Evolutionary conservation across 92 coral and sea anemone genomes (phyloP), one percentile per base, ranked within the genome.

Genomic region (Porites cylindrica): DNA sequence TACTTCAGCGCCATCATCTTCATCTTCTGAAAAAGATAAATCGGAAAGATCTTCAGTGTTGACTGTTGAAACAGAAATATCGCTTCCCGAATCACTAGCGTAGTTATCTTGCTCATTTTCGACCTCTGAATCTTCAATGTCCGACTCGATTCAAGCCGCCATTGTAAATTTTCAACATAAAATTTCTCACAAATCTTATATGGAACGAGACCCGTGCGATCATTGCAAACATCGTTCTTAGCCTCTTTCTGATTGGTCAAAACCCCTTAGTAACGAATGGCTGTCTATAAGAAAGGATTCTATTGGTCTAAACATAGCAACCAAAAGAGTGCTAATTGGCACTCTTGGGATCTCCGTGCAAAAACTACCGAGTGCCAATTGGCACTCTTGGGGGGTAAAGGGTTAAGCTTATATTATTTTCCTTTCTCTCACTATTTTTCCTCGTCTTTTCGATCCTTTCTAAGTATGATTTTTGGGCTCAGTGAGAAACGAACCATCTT

Each of bases 291-390:
- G 76, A 85, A 76, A 21, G 81, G 88, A 78, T 90, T 72, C 83
- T 79, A 80, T 90, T 90, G 89, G 92, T 90, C 77, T 64, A 90
- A 84, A 85, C 87, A 85, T 80, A 85, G 90, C 89, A 79, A 80
- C 79, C 58, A 53, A 52, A 72, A 85, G 80, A 74, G 93, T 85
- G 87, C 93, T 88, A 85, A 64, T 70, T 78, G 90, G 85, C 84
- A 90, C 93, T 86, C 93, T 90, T 81, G 65, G 93, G 90, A 72
- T 77, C 23, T 71, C 24, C 72, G 86, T 54, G 81, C 75, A 86
- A 75, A 20, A 80, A 54, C 75, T 21, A 69, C 20, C 56, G 87
- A 90, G 93, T 90, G 89, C 89, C 89, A 90, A 77, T 77, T 90
- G 87, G 88, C 84, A 85, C 90, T 80, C 87, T 85, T 85, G 65